These are phyloP conservation scores for Aricia agestis DNA, from an alignment of 1,140 invertebrate genomes.

Conservation along the genomic window DNA sequence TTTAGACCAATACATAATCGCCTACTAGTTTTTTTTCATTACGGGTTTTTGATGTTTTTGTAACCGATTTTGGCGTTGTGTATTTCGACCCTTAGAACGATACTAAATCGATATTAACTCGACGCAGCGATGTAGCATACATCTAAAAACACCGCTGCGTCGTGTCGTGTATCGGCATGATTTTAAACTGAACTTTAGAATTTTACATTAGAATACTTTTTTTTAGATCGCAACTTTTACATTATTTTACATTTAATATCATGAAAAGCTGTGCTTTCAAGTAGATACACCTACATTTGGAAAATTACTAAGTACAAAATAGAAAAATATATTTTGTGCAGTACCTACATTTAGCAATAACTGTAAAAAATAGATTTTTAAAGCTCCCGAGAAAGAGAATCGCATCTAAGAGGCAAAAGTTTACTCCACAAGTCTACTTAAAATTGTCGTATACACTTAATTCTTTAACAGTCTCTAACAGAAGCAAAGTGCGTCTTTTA, in stretches of 20 bases:
- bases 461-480: background rate
- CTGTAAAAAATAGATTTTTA: background rate
- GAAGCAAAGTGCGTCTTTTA: background rate
- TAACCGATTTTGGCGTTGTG: too few species aligned
- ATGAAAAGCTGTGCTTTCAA: background rate
- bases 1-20: too few species aligned
- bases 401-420: background rate
- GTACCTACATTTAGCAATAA: background rate
- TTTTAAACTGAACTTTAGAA: too few species aligned
- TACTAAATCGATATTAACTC: too few species aligned
- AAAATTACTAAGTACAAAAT: background rate
- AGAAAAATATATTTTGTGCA: slow-evolving; percentile 2
- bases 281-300: background rate
- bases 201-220: too few species aligned
- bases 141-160: too few species aligned
- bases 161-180: too few species aligned
- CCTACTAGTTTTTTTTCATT: too few species aligned
- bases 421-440: background rate
- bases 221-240: background rate
- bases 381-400: background rate
- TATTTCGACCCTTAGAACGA: too few species aligned
- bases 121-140: too few species aligned
- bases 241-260: background rate
- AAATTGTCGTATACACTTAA: background rate
- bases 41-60: too few species aligned